These are phyloP conservation scores for Spondyliosoma cantharus DNA, from an alignment of 2,797 vertebrate genomes.

Conservation along the genomic window DNA sequence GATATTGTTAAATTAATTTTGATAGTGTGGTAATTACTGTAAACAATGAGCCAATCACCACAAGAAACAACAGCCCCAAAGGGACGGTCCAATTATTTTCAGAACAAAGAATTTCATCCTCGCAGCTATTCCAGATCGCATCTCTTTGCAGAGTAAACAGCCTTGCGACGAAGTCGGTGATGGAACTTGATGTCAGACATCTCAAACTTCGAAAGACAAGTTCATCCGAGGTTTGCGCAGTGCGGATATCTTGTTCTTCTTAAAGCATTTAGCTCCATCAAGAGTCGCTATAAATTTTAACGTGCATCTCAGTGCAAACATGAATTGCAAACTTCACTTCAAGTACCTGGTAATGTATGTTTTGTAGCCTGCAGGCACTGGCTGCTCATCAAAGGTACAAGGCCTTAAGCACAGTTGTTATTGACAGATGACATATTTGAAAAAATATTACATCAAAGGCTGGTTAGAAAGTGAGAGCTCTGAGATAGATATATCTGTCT, in stretches of 20 bases:
- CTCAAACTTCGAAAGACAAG: conserved; percentile 40
- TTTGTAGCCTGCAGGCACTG: conserved; percentile 59
- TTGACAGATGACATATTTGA: conserved; percentile 67
- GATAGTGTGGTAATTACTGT: conserved; percentile 61
- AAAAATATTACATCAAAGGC: conserved; percentile 41
- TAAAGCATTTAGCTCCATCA: conserved; percentile 35
- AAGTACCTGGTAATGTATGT: conserved; percentile 53
- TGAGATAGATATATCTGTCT: conserved; percentile 31
- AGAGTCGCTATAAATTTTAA: conserved; percentile 44
- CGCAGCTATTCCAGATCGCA: conserved; percentile 14
- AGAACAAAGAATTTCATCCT: conserved; percentile 48
- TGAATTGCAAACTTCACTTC: conserved; percentile 36
- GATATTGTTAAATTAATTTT: conserved; percentile 49
- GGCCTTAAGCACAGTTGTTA: conserved; percentile 63
- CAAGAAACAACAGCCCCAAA: conserved; percentile 38
- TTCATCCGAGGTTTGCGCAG: conserved; percentile 33
- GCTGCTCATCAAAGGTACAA: conserved; percentile 61
- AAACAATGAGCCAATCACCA: conserved; percentile 64
- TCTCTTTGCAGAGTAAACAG: conserved; percentile 25
- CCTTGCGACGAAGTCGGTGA: conserved; percentile 8
- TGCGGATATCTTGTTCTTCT: conserved; percentile 25
- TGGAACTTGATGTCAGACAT: conserved; percentile 30
- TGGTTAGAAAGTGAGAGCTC: conserved; percentile 7
- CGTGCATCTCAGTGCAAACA: conserved; percentile 16
- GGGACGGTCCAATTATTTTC: conserved; percentile 50